These are phyloP conservation scores for Diarsia brunnea DNA, from an alignment of 2,888 invertebrate genomes.

Conservation along the genomic window DNA sequence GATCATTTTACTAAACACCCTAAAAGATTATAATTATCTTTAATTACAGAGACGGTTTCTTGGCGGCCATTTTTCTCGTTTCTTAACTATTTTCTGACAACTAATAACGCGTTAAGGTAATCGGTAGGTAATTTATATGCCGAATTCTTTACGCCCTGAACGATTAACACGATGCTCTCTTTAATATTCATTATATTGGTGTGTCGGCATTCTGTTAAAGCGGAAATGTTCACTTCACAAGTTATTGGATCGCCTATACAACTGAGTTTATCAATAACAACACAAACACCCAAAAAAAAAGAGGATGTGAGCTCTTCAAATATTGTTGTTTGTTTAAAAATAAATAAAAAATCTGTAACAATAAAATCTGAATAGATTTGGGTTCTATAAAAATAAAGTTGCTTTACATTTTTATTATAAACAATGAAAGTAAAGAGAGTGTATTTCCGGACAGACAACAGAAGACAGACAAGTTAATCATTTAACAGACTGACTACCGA, in stretches of 20 bases:
- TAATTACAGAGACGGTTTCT: slow-evolving; percentile 74
- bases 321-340: slow-evolving; percentile 63
- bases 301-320: slow-evolving; percentile 65
- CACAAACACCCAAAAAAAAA: slow-evolving; percentile 73
- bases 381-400: slow-evolving; percentile 30
- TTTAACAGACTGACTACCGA: neutral
- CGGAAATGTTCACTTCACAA: slow-evolving; percentile 83
- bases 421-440: slow-evolving; percentile 3
- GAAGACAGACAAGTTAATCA: neutral
- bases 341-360: slow-evolving; percentile 15
- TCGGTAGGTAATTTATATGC: slow-evolving; percentile 86
- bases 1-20: slow-evolving; percentile 78
- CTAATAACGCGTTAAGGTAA: slow-evolving; percentile 84
- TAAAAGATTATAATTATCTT: slow-evolving; percentile 76
- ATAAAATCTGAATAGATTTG: slow-evolving; percentile 38
- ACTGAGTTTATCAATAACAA: slow-evolving; percentile 77
- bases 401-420: neutral
- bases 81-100: slow-evolving; percentile 78
- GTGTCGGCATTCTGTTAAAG: slow-evolving; percentile 65
- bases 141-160: slow-evolving; percentile 83
- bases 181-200: slow-evolving; percentile 72
- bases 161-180: slow-evolving; percentile 80
- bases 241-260: slow-evolving; percentile 82
- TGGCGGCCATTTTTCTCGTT: slow-evolving; percentile 74
- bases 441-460: neutral